Conservation (phyloP, 2,113 vertebrate genomes). For the Tragulus kanchil region DNA sequence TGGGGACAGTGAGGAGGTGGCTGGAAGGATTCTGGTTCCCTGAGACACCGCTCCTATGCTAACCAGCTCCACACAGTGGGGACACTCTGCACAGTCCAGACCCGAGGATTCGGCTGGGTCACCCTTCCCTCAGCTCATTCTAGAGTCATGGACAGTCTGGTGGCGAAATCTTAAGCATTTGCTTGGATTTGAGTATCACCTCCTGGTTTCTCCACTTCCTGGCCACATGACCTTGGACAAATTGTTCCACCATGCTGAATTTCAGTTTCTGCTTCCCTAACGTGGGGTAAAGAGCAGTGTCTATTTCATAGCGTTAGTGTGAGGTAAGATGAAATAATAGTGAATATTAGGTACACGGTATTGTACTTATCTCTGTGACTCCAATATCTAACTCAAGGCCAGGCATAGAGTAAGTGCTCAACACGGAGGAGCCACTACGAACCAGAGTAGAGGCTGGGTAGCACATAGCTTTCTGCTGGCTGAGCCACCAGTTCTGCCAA, state of each 20-base stretch:
- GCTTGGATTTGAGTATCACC: not conserved
- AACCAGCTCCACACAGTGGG: not conserved
- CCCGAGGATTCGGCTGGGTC: not conserved
- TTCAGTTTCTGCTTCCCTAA: not conserved
- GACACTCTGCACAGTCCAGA: not conserved
- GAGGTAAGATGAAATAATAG: not conserved
- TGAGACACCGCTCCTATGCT: not conserved
- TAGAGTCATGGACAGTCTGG: not conserved
- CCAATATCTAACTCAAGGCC: not conserved
- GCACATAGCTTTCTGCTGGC: not conserved
- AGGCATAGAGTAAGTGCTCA: not conserved
- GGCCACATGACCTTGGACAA: not conserved
- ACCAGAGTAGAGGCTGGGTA: not conserved
- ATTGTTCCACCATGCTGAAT: not conserved
- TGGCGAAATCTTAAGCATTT: not conserved
- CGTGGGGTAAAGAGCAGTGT: not conserved
- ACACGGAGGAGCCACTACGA: not conserved
- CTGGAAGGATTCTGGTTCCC: not conserved
- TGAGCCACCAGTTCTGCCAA: not conserved
- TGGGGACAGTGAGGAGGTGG: not conserved
- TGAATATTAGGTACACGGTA: not conserved
- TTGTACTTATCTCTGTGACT: not conserved
- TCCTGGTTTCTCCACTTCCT: not conserved
- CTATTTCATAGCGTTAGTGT: not conserved
- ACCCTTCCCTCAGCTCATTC: not conserved